A percentile compares a stretch with the other conserved stretches of the same genome.
Evolutionary conservation across 2,888 invertebrate species (phyloP).

Genomic region (Coleophora flavipennella): DNA sequence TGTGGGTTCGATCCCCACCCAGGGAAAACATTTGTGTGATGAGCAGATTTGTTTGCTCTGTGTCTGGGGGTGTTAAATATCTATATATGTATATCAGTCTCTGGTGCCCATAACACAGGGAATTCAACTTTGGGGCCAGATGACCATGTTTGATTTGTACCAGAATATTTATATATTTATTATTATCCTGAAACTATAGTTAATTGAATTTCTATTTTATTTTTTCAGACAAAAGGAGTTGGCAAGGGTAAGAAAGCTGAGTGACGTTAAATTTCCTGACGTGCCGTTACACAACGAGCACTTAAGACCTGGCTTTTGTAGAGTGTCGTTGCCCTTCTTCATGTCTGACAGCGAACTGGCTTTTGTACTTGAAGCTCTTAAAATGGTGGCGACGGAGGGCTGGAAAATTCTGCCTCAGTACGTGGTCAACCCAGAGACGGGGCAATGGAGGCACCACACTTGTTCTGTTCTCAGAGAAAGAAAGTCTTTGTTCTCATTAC

Average conservation of each 20-base stretch:
- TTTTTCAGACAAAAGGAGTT: slow-evolving; percentile 61
- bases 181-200: too few relatives aligned
- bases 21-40: too few relatives aligned
- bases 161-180: too few relatives aligned
- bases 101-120: too few relatives aligned
- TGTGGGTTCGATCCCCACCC: too few relatives aligned
- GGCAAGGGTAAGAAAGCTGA: slow-evolving; percentile 52
- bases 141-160: too few relatives aligned
- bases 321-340: slow-evolving; percentile 89
- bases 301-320: slow-evolving; percentile 87
- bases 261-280: slow-evolving; percentile 54
- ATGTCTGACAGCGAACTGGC: slow-evolving; percentile 84
- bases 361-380: slow-evolving; percentile 86
- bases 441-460: slow-evolving; percentile 90
- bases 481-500: slow-evolving; percentile 85
- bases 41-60: too few relatives aligned
- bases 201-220: slow-evolving; percentile 4
- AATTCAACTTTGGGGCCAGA: too few relatives aligned
- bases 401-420: slow-evolving; percentile 93
- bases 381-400: slow-evolving; percentile 90
- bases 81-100: too few relatives aligned
- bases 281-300: slow-evolving; percentile 75
- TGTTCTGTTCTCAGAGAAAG: slow-evolving; percentile 85
- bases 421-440: slow-evolving; percentile 88
- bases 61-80: too few relatives aligned